These are phyloP conservation scores for Acleris sparsana DNA, from an alignment of 2,888 invertebrate species.

Conservation along the genomic window DNA sequence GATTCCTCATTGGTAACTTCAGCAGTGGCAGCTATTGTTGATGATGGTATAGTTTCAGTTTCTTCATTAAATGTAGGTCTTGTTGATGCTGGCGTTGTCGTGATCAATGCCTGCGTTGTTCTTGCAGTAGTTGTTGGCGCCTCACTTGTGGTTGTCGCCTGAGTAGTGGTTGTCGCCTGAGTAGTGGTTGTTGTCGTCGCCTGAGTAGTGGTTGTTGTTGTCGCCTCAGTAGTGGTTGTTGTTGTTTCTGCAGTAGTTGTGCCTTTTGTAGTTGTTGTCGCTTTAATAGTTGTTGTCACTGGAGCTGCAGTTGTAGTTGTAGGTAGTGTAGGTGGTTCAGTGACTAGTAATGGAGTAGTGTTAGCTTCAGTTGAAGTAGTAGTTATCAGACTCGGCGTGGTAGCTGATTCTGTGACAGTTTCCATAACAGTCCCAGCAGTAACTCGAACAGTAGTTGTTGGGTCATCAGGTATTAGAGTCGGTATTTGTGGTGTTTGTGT, in stretches of 20 bases:
- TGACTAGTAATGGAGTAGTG: slow-evolving; percentile 38
- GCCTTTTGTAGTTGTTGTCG: slow-evolving; percentile 44
- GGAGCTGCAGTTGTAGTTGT: slow-evolving; percentile 45
- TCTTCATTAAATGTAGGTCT: slow-evolving; percentile 58
- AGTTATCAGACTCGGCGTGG: slow-evolving; percentile 37
- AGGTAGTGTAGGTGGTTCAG: slow-evolving; percentile 51
- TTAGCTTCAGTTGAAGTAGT: slow-evolving; percentile 42
- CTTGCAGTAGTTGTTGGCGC: slow-evolving; percentile 43
- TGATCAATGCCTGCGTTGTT: slow-evolving; percentile 46
- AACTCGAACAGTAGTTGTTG: slow-evolving; percentile 48
- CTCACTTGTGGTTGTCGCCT: slow-evolving; percentile 41
- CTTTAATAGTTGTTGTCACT: slow-evolving; percentile 42
- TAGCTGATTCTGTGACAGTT: slow-evolving; percentile 39
- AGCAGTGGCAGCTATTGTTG: slow-evolving; percentile 40
- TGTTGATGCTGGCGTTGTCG: slow-evolving; percentile 43
- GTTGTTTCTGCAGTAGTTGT: slow-evolving; percentile 43
- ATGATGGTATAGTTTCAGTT: slow-evolving; percentile 44
- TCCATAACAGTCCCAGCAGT: slow-evolving; percentile 45
- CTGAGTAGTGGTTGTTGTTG: slow-evolving; percentile 42
- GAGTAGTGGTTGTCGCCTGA: slow-evolving; percentile 44
- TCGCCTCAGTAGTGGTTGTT: slow-evolving; percentile 44
- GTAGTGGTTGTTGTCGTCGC: slow-evolving; percentile 42
- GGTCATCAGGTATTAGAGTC: slow-evolving; percentile 50
- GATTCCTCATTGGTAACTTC: slow-evolving; percentile 44
- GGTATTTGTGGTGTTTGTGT: slow-evolving; percentile 62